Evolutionary conservation across 2,113 vertebrate genomes (phyloP).

Genomic region (Lepidothrix coronata): DNA sequence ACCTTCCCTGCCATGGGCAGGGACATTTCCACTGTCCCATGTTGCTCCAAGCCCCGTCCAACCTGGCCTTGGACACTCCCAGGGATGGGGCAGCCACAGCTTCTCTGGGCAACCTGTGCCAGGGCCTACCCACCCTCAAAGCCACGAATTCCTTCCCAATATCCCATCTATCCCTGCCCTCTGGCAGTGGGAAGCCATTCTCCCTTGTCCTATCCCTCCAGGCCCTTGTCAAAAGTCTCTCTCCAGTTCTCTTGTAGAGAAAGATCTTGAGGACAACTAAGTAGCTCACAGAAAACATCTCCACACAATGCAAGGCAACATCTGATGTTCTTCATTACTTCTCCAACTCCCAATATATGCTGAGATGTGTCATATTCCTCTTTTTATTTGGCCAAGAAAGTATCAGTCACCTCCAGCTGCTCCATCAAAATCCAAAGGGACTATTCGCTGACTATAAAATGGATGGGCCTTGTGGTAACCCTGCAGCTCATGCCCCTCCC

Average conservation of each 20-base stretch:
- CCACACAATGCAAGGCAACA: neutral
- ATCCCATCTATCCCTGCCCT: neutral
- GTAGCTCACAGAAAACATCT: neutral
- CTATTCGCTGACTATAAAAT: neutral
- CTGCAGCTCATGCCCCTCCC: neutral
- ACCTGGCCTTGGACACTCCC: neutral
- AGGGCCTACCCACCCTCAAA: accelerated
- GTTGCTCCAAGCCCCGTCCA: neutral
- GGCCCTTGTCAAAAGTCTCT: neutral
- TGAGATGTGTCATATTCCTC: neutral
- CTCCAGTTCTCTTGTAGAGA: neutral
- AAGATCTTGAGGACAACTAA: neutral
- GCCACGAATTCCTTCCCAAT: neutral
- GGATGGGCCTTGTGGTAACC: neutral
- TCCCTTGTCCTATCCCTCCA: neutral
- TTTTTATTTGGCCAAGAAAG: neutral
- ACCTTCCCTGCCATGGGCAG: neutral
- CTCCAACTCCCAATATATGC: neutral
- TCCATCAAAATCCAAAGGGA: neutral
- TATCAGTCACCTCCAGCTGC: neutral
- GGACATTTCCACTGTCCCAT: neutral
- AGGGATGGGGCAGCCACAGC: neutral
- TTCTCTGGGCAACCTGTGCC: neutral
- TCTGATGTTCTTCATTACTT: neutral
- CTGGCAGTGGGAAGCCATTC: neutral